Evolutionary conservation across 1,140 invertebrate species (phyloP).

Genomic region (Myzus persicae): DNA sequence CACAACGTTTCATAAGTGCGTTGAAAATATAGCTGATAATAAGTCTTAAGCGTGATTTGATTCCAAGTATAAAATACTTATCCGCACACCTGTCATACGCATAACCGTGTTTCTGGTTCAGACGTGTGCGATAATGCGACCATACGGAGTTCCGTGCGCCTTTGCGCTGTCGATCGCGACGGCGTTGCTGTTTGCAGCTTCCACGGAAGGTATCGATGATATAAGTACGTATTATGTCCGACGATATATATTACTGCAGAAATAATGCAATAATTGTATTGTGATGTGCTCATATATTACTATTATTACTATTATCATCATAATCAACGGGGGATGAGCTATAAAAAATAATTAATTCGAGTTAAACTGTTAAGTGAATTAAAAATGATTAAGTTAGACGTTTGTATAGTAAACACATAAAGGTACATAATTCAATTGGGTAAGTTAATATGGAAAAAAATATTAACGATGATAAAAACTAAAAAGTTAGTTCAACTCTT

Average conservation of each 20-base stretch:
- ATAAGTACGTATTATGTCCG: background rate
- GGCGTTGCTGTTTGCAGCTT: background rate
- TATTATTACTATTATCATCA: background rate
- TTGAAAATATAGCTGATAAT: background rate
- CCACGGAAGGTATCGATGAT: background rate
- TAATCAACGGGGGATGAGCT: background rate
- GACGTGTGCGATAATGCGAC: background rate
- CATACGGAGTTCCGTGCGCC: background rate
- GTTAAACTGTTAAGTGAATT: background rate
- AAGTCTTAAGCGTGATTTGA: background rate
- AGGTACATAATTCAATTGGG: background rate
- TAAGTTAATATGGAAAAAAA: too few species aligned
- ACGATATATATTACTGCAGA: background rate
- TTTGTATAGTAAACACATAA: background rate
- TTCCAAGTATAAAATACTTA: background rate
- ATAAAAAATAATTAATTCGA: background rate
- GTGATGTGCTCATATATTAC: background rate
- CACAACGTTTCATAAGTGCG: background rate
- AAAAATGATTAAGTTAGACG: background rate
- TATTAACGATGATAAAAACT: too few species aligned
- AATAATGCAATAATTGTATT: background rate
- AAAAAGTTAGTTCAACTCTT: too few species aligned
- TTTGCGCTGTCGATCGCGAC: background rate
- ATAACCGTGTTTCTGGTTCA: background rate
- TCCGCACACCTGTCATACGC: background rate